Evolutionary conservation across 2,888 invertebrate species (phyloP).

Genomic region (Drosophila prolongata): DNA sequence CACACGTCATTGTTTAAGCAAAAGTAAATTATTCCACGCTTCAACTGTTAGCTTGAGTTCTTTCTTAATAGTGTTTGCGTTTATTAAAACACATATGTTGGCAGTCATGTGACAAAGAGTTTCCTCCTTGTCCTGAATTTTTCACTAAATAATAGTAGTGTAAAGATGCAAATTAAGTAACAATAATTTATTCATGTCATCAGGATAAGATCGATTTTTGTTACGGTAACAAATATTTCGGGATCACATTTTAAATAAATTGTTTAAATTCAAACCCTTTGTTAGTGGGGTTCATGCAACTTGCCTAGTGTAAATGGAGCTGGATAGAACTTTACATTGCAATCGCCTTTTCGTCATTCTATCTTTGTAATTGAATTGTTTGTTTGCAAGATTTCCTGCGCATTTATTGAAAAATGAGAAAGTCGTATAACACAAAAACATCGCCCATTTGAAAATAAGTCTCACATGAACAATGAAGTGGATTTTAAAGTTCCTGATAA

Average conservation of each 20-base stretch:
- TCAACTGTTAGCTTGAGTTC: not conserved
- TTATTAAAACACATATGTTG: not conserved
- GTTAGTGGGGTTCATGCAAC: too few species aligned
- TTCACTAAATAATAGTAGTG: too few species aligned
- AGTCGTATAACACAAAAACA: not conserved
- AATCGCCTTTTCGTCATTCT: not conserved
- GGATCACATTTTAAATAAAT: too few species aligned
- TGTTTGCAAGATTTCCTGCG: not conserved
- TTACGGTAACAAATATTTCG: too few species aligned
- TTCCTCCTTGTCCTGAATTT: too few species aligned
- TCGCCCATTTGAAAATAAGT: too few species aligned
- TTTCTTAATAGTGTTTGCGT: not conserved
- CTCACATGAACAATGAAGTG: not conserved
- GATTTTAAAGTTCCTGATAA: not conserved
- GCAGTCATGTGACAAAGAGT: not conserved
- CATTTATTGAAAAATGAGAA: not conserved
- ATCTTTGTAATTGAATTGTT: not conserved
- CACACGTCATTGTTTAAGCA: conserved; percentile 17
- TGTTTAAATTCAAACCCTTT: too few species aligned
- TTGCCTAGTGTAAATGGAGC: not conserved
- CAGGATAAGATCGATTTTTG: too few species aligned
- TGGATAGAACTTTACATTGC: not conserved
- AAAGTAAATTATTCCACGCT: not conserved
- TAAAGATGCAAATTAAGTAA: too few species aligned
- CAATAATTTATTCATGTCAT: too few species aligned